Evolutionary conservation across 2,113 vertebrate species (phyloP), one percentile per base, ranked within the genome.

Genomic region (Prietella phreatophila): DNA sequence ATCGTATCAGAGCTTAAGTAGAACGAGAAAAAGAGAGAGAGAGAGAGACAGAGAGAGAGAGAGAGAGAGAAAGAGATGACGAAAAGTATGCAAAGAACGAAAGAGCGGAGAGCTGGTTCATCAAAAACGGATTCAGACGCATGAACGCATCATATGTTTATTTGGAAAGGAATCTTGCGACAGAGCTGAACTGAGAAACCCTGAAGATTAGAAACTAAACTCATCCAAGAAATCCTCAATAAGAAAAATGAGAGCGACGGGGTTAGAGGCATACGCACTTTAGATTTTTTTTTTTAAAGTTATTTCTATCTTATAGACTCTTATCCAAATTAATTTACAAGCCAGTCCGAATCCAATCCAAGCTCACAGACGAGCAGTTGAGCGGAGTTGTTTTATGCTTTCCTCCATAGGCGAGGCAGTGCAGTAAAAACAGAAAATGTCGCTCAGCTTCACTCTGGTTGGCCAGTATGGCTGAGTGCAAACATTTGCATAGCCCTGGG

Each of bases 1-100:
- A 83, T 83, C 11, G 3, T 53, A 85, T 85, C 84, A n/a, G 71
- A 55, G 50, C 25, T 85, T 61, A 47, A 76, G 56, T 30, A 33
- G 83, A 84, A 69, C 3, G 33, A 58, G 55, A 33, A 19, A 11
- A 19, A 1, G 27, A 36, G 55, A 22, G 30, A 1, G 27, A 36
- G 53, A 36, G 30, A 1, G 27, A 36, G 55, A 22, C 19, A 1
- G 14, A 36, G 53, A 36, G 30, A 1, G 27, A 36, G 53, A 36
- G 55, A 33, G 30, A 11, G 30, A 56, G 55, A 33, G 30, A 11
- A 19, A 1, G 27, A 36, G 55, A 36, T 36, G 55, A 78, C 1
- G 25, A 78, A 78, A 58, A 80, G 15, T 4, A 80, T 55, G 78
- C 7, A 11, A 56, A 19, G n/a, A 56, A 19, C 0, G 47, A 56